Evolutionary conservation across 2,888 invertebrate genomes (phyloP), one percentile per base, ranked within the genome.

Genomic region (Nemoura dubitans): DNA sequence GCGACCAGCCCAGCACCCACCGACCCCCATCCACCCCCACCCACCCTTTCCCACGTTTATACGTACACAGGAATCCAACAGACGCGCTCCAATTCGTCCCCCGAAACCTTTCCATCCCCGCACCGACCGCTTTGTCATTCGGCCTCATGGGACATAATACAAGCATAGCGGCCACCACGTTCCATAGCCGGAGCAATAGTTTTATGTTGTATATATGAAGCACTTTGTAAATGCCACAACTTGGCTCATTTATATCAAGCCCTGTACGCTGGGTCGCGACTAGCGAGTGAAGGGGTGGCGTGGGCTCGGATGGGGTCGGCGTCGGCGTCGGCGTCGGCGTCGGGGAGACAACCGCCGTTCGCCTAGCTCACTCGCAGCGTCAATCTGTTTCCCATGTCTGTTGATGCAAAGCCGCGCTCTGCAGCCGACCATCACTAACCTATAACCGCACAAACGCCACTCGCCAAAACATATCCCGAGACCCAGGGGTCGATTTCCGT

Each of bases 211-310:
- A 83, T 85, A 83, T 85, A 42, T 82, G 83, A 27, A 82, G 85
- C 87, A 87, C 85, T 87, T 87, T 87, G 87, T 87, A 87, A 87
- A 87, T 85, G 87, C 87, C 87, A 85, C 85, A 87, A 87, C 86
- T 85, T 77, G 77, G 76, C 87, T 87, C 87, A 87, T 87, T 87
- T 87, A 87, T 87, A 87, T 81, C 86, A 81, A 76, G 82, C 28
- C 76, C 81, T 86, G 59, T 59, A n/a, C n/a, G 59, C 21, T 21
- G 16, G 85, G 25, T 36, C 59, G 59, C 36, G 36, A 36, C 36
- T 59, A 10, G 16, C 59, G 59, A 59, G 59, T 14, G 59, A 59
- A 59, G 59, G 59, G 59, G 59, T 59, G 59, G 59, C 59, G 14
- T 2, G 10, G 59, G 59, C 21, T 7, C 10, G 59, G 36, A 36